phyloP scores from a whole-genome alignment of 2,888 invertebrate genomes.

The Acleris emargana region DNA sequence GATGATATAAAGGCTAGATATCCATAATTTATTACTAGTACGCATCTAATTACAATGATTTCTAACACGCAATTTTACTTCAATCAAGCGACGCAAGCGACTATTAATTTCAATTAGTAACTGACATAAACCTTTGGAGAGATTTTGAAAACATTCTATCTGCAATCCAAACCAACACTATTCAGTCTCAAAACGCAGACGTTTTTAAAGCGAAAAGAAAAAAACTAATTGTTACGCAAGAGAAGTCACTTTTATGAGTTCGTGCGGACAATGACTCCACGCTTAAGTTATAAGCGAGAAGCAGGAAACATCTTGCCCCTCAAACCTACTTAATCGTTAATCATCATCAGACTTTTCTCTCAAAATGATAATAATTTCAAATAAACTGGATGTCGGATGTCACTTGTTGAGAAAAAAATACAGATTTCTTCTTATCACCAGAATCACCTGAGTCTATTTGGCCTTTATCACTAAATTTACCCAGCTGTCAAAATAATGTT shows the following conservation, averaged over 20 bases:
- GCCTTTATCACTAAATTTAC: slow-evolving; percentile 2
- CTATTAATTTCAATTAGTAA: neutral
- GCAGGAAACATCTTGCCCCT: neutral
- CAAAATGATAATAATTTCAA: no score
- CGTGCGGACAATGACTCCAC: slow-evolving; percentile 34
- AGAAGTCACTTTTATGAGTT: slow-evolving; percentile 26
- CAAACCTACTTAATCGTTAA: no score
- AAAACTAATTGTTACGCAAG: slow-evolving; percentile 38
- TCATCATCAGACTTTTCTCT: no score
- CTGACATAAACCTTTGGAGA: neutral
- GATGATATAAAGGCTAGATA: slow-evolving; percentile 4
- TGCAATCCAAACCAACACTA: slow-evolving; percentile 3
- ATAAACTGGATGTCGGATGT: no score
- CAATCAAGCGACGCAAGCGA: slow-evolving; percentile 14
- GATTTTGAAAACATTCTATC: neutral
- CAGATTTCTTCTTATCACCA: neutral
- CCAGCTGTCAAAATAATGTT: slow-evolving; percentile 32
- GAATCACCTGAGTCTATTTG: neutral
- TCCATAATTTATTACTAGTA: slow-evolving; percentile 16
- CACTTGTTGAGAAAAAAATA: no score
- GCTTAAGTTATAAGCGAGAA: slow-evolving; percentile 22
- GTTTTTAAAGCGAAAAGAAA: slow-evolving; percentile 21
- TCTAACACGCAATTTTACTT: slow-evolving; percentile 17
- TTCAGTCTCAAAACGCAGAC: slow-evolving; percentile 8
- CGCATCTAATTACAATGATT: slow-evolving; percentile 23